Evolutionary conservation across 2,888 invertebrate species (phyloP), one percentile per base, ranked within the genome.

Genomic region (Noctua fimbriata): DNA sequence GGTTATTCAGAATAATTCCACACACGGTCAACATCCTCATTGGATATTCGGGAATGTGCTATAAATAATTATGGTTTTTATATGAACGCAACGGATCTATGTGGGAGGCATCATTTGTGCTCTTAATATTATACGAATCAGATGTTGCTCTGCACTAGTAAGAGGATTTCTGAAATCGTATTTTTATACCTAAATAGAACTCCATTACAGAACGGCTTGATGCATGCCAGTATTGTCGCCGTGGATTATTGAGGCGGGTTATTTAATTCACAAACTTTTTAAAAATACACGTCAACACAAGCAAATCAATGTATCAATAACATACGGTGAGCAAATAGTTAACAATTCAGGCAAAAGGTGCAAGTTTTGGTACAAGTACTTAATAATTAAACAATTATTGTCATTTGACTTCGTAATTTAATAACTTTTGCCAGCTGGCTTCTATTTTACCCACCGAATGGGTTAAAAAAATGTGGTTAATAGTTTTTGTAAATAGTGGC

Each of bases 291-390:
- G 41, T n/a, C 36, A 47, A 69, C 47, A 60, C 32, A 71, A 69
- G 78, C 83, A 67, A 67, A 82, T 32, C 14, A 58, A 76, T 67
- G 16, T 41, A 75, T 47, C 18, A 55, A 55, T 66, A 47, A 21
- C n/a, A 41, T 32, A 82, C 66, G 12, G 77, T 83, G 49, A 44
- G 58, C 28, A 67, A 82, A 66, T 55, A 76, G 66, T 76, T 44
- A 14, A 76, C n/a, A 58, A 58, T 49, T n/a, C 21, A 67, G 41
- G 66, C 28, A 81, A 60, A 81, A 70, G 18, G 32, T 32, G 21
- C 21, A 63, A 32, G 21, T 63, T 14, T 60, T 28, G 6, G 28
- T 28, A n/a, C 9, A 52, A 21, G 24, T 41, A 2, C 9, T 47
- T 10, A 58, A n/a, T 70, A 3, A 52, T 36, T 32, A 36, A 24